Evolutionary conservation across 2,797 vertebrate genomes (phyloP).

Genomic region (Anisognathus igniventris): DNA sequence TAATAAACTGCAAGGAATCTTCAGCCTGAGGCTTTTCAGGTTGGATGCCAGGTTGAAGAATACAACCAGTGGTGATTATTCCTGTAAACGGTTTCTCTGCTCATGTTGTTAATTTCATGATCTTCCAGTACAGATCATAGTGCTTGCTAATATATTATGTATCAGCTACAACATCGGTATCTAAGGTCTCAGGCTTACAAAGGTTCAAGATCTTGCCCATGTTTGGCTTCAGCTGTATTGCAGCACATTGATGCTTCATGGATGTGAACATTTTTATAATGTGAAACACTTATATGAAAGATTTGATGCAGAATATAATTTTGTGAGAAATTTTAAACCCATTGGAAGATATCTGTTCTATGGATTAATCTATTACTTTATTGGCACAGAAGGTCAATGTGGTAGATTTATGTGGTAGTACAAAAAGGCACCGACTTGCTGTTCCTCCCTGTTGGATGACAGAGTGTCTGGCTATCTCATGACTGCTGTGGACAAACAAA

Average conservation of each 20-base stretch:
- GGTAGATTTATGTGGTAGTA: not conserved
- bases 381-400: not conserved
- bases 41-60: not conserved
- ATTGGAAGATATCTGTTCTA: not conserved
- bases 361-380: not conserved
- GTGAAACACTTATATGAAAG: not conserved
- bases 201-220: not conserved
- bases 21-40: not conserved
- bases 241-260: not conserved
- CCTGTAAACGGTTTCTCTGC: not conserved
- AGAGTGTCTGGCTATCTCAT: not conserved
- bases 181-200: not conserved
- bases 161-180: fast-evolving
- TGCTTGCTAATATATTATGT: not conserved
- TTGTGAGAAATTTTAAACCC: not conserved
- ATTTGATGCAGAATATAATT: not conserved
- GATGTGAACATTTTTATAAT: not conserved
- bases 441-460: not conserved
- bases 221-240: not conserved
- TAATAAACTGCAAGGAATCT: not conserved
- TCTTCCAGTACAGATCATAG: not conserved
- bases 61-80: not conserved
- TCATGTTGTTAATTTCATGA: not conserved
- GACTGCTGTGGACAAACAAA: not conserved
- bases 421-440: not conserved